Evolutionary conservation across 2,113 vertebrate species (phyloP), one percentile per base, ranked within the genome.

Genomic region (Calonectris borealis): DNA sequence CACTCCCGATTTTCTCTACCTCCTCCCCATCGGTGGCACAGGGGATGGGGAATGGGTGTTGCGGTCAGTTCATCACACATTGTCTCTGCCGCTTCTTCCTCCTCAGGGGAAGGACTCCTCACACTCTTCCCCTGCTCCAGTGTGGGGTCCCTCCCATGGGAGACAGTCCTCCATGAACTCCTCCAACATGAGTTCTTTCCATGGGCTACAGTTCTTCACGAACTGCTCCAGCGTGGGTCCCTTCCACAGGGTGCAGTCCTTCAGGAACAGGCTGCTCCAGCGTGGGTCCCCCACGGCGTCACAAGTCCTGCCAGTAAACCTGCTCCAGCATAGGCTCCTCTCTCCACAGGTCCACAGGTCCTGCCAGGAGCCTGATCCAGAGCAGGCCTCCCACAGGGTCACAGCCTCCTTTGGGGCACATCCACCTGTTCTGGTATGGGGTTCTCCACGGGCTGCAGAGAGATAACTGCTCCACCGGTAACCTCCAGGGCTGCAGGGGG

Each of bases 11-110:
- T n/a, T 55, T 60, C 57, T 60, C 34, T 60, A 10, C 9, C 34
- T n/a, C 21, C 21, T 21, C 32, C 9, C 34, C 34, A 5, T 1
- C 4, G 22, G 57, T 2, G 9, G 57, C 6, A 0, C 34, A 60
- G 57, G 13, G 34, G 34, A 60, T 2, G 6, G 21, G 34, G 6
- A 60, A n/a, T n/a, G 57, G 21, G 34, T 9, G 57, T n/a, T 60
- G 57, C 1, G 9, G 21, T 60, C 57, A 22, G 21, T 60, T n/a
- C 34, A n/a, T n/a, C 34, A 22, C 57, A 60, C 4, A 4, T 34
- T n/a, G 32, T n/a, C 34, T 22, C 34, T 60, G 57, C 57, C 2
- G 0, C 34, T 60, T 12, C 57, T 60, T 60, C 57, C 34, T 14
- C 34, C 36, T 40, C 9, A 40, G 40, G 10, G 40, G 40, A 11